Evolutionary conservation across 2,797 vertebrate species (phyloP).

Genomic region (Helicolenus hilgendorfi): DNA sequence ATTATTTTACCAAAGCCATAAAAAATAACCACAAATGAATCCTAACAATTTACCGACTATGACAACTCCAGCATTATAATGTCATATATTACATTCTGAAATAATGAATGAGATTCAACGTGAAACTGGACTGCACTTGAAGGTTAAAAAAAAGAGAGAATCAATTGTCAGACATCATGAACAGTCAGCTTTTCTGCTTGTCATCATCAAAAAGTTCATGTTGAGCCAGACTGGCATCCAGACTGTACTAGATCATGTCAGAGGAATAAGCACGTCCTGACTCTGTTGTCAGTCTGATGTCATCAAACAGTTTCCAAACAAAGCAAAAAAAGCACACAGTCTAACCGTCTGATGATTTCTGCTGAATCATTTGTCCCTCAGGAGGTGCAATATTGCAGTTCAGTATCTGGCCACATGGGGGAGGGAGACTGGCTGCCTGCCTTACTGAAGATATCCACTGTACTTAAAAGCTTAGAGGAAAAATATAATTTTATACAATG

Average conservation of each 20-base stretch:
- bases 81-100: not conserved
- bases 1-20: not conserved
- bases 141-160: not conserved
- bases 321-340: not conserved
- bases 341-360: constrained; percentile 22
- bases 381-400: constrained; percentile 62
- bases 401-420: constrained; percentile 49
- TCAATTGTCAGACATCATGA: not conserved
- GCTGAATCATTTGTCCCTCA: constrained; percentile 69
- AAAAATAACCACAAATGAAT: not conserved
- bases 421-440: constrained; percentile 17
- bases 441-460: not conserved
- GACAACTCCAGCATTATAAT: not conserved
- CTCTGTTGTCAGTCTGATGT: constrained; percentile 48
- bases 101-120: not conserved
- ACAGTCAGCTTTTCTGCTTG: not conserved
- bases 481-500: not conserved
- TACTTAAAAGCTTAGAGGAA: not conserved
- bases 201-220: not conserved
- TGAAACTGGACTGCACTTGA: not conserved
- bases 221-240: not conserved
- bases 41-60: not conserved
- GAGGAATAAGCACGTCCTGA: not conserved
- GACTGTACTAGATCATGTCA: not conserved
- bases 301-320: constrained; percentile 34